These are phyloP conservation scores for Leptinotarsa tumamoca DNA, from an alignment of 2,888 invertebrate species.

Conservation along the genomic window DNA sequence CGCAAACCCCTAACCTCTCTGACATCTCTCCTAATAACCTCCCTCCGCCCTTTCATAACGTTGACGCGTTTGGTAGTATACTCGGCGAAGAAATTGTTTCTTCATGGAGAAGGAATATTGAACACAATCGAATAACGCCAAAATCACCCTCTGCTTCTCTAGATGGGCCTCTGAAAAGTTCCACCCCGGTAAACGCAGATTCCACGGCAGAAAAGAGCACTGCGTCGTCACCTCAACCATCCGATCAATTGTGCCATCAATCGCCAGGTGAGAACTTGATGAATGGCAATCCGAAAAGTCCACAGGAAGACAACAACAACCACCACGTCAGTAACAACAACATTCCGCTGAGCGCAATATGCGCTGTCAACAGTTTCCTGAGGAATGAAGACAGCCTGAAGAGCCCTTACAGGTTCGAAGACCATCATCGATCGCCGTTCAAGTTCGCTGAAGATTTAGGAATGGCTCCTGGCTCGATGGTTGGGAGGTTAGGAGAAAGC, in stretches of 20 bases:
- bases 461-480: conserved; percentile 83
- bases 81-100: conserved; percentile 87
- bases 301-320: conserved; percentile 66
- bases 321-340: conserved; percentile 69
- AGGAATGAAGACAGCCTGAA: conserved; percentile 69
- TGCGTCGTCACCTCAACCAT: conserved; percentile 69
- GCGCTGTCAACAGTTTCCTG: conserved; percentile 64
- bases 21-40: conserved; percentile 66
- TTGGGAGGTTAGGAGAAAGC: conserved; percentile 87
- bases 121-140: conserved; percentile 64
- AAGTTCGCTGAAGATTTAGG: conserved; percentile 88
- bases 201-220: conserved; percentile 61
- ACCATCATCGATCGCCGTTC: conserved; percentile 82
- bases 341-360: conserved; percentile 68
- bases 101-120: conserved; percentile 80
- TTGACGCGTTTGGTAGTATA: conserved; percentile 79
- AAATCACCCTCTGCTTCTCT: conserved; percentile 55
- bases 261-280: conserved; percentile 58
- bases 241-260: conserved; percentile 58
- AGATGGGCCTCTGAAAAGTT: conserved; percentile 63
- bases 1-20: conserved; percentile 51
- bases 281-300: conserved; percentile 69
- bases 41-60: conserved; percentile 74
- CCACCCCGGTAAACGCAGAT: conserved; percentile 66
- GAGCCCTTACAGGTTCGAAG: conserved; percentile 84